Evolutionary conservation across 2,888 invertebrate genomes (phyloP).

Genomic region (Charanyca ferruginea): DNA sequence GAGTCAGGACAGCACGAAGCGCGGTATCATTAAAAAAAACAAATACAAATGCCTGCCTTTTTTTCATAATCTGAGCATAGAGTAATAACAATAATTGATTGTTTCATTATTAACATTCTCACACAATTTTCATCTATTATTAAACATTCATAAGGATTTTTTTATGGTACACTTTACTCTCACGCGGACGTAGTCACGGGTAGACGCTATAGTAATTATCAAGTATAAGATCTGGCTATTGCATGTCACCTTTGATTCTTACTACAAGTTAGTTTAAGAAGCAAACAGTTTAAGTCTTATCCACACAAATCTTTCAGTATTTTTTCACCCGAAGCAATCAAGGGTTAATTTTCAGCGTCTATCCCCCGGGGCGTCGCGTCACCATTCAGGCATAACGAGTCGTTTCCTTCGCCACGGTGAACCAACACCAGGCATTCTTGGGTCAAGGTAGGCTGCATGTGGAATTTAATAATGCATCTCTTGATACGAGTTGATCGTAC

Average conservation of each 20-base stretch:
- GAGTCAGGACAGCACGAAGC: too few species aligned
- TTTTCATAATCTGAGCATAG: too few species aligned
- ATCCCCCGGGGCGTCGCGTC: constrained; percentile 67
- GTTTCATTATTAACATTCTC: too few species aligned
- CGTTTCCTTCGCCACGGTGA: constrained; percentile 47
- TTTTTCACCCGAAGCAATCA: constrained; percentile 76
- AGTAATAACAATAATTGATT: too few species aligned
- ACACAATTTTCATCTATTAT: too few species aligned
- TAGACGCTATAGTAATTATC: too few species aligned
- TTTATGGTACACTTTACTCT: too few species aligned
- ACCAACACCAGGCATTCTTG: constrained; percentile 18
- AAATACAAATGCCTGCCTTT: too few species aligned
- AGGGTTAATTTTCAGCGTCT: constrained; percentile 80
- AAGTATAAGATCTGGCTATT: not conserved
- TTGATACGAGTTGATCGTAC: not conserved
- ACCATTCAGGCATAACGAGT: constrained; percentile 54
- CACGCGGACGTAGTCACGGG: too few species aligned
- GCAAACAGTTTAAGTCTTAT: constrained; percentile 44
- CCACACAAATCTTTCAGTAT: constrained; percentile 62
- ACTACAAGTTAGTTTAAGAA: not conserved
- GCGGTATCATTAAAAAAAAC: too few species aligned
- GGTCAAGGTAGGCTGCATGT: constrained; percentile 51
- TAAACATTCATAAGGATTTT: too few species aligned
- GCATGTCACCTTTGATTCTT: too few species aligned
- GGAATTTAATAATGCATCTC: constrained; percentile 50